Evolutionary conservation across 1,140 invertebrate genomes (phyloP).

Genomic region (Leptestheria dahalacensis): DNA sequence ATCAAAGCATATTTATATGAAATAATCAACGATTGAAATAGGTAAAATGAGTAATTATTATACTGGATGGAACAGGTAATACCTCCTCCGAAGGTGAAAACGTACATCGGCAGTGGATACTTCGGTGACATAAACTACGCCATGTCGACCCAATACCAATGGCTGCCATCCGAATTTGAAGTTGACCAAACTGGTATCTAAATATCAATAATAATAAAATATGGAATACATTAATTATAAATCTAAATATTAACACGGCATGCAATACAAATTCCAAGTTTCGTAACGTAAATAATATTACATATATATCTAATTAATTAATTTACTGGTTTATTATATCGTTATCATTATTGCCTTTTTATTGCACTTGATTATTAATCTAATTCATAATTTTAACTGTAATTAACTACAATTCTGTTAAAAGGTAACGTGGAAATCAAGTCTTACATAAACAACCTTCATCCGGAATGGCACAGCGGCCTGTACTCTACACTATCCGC

Average conservation of each 20-base stretch:
- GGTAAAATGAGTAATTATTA: too few relatives aligned
- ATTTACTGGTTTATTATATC: too few relatives aligned
- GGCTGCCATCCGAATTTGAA: conserved; percentile 13
- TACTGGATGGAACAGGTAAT: too few relatives aligned
- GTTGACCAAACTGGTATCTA: conserved; percentile 4
- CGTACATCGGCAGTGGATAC: too few relatives aligned
- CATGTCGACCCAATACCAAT: too few relatives aligned
- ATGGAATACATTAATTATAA: background rate
- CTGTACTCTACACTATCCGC: conserved; percentile 6
- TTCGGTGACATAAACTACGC: too few relatives aligned
- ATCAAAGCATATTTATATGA: too few relatives aligned
- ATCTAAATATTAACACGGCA: background rate
- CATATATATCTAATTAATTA: too few relatives aligned
- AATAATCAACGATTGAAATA: too few relatives aligned
- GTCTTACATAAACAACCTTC: conserved; percentile 16
- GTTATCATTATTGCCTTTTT: background rate
- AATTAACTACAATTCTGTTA: background rate
- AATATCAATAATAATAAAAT: background rate
- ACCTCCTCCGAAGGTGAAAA: too few relatives aligned
- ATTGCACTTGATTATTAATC: background rate
- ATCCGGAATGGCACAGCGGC: background rate
- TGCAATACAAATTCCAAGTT: background rate
- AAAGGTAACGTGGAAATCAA: conserved; percentile 1
- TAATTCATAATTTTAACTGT: background rate
- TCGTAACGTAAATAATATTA: background rate